A percentile compares a stretch with the other conserved stretches of the same genome.
phyloP scores from a whole-genome alignment of 2,113 vertebrate species.

The Lepidothrix coronata region DNA sequence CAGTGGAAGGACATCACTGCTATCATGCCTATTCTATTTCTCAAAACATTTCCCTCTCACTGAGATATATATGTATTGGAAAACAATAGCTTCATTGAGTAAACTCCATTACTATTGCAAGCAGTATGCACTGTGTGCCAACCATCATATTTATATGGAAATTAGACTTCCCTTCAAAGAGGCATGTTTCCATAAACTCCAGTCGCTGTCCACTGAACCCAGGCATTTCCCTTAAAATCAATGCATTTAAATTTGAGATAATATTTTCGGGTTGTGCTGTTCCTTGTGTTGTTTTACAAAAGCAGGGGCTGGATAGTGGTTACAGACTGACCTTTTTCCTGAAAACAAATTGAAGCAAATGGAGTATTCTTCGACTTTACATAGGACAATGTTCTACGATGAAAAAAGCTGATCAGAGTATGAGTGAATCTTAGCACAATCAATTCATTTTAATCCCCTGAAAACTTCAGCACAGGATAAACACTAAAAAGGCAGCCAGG shows the following conservation, averaged over 20 bases:
- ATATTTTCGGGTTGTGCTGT: neutral
- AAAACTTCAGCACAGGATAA: neutral
- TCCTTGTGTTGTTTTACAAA: neutral
- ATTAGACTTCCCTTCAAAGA: conserved; percentile 10
- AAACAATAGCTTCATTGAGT: conserved; percentile 22
- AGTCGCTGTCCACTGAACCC: conserved; percentile 18
- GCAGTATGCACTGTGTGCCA: neutral
- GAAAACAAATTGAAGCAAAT: neutral
- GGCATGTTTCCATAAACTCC: conserved; percentile 7
- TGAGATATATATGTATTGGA: neutral
- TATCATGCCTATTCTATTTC: neutral
- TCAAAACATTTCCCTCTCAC: neutral
- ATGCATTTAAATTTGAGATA: conserved; percentile 54
- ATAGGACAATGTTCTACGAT: neutral
- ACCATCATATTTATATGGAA: conserved; percentile 64
- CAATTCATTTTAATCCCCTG: neutral
- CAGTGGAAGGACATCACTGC: neutral
- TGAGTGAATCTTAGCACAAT: neutral
- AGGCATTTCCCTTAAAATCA: conserved; percentile 3
- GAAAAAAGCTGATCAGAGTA: neutral
- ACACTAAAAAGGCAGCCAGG: neutral
- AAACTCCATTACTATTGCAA: neutral
- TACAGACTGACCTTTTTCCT: neutral
- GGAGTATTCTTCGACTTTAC: neutral
- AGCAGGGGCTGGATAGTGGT: neutral